Base-by-base conservation (phyloP, 2,113 vertebrate genomes). In the Scortum barcoo region DNA sequence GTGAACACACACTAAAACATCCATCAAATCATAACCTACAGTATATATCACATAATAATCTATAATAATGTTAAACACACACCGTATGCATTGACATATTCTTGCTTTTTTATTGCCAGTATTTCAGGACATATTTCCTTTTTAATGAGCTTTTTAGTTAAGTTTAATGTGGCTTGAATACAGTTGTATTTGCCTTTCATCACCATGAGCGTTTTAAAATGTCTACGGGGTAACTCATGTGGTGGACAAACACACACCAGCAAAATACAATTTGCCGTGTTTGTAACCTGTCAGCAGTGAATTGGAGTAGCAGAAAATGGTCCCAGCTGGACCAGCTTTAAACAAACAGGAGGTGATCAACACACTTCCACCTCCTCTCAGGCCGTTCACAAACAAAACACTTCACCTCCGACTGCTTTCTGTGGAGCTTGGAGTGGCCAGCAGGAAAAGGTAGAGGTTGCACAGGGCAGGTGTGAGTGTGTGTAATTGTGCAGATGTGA, bases 341-440 rank as follows among this genome's bases (percentile, higher is more conserved):
- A 69, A 69, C 42, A 68, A 48, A 83, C 17, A 69, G 56, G 46
- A 69, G 20, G 7, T 58, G 22, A 73, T 62, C 38, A 57, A 74
- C 72, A 44, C 26, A 38, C 53, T 46, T 14, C 10, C 20, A 60
- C 33, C 26, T 77, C 36, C 42, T 42, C 14, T 67, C 53, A 28
- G 42, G 54, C 6, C 9, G 17, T 19, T 61, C 20, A 69, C 33
- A 61, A 51, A 19, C 30, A n/a, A 73, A 56, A 28, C 30, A n/a
- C 40, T 69, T 78, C 20, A 40, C 14, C 46, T 72, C n/a, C 16
- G 54, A 67, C 10, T 66, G 72, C 42, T 36, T 28, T 54, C 22
- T 44, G 42, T 22, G 44, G 73, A 81, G 50, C 24, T 42, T 13
- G 56, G 1, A 50, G 42, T 1, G 2, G 22, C 28, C 46, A 42